Conservation (phyloP, 2,888 invertebrate genomes). For the Apamea sordens region DNA sequence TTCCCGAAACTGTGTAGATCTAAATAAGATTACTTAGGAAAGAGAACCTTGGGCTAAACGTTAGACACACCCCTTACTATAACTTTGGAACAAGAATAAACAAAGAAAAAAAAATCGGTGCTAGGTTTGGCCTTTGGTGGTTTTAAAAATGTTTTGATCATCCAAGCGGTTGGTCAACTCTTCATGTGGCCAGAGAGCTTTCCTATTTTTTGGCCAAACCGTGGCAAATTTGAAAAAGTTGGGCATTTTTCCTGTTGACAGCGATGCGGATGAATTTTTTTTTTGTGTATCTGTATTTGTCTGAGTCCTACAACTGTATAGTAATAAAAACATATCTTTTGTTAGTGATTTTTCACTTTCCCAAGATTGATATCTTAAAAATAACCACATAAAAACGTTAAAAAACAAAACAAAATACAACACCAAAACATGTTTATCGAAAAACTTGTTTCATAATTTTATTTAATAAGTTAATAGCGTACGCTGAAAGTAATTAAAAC, state of each 20-base stretch:
- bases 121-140: slow-evolving; percentile 12
- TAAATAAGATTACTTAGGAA: slow-evolving; percentile 72
- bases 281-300: neutral
- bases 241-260: neutral
- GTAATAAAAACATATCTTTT: neutral
- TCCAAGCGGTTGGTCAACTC: neutral
- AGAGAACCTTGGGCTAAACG: slow-evolving; percentile 76
- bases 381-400: neutral
- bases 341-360: neutral
- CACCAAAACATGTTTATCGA: slow-evolving; percentile 5
- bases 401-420: neutral
- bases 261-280: neutral
- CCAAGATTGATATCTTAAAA: neutral
- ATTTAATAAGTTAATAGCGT: slow-evolving; percentile 66
- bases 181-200: neutral
- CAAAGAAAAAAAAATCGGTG: neutral
- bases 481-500: slow-evolving; percentile 80
- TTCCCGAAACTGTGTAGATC: slow-evolving; percentile 69
- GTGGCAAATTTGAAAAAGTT: neutral
- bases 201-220: neutral
- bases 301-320: neutral
- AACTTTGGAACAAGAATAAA: slow-evolving; percentile 49
- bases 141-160: neutral
- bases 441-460: slow-evolving; percentile 29
- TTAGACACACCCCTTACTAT: slow-evolving; percentile 75